Percentiles rank a stretch among this genome's conserved stretches.
phyloP scores from a whole-genome alignment of 1,140 invertebrate species.

The Bombus sibiricus region DNA sequence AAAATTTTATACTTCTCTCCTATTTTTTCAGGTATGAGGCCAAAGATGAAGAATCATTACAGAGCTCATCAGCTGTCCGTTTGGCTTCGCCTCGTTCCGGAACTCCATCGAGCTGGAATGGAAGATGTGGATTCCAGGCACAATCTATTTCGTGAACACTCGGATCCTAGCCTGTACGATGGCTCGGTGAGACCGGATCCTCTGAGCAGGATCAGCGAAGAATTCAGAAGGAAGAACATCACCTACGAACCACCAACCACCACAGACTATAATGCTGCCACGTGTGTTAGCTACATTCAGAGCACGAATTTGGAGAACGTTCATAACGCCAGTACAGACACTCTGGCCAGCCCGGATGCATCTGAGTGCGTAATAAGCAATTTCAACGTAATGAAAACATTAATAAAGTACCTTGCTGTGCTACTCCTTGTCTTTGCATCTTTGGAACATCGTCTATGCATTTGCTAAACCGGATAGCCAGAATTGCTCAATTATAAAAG shows the following conservation, averaged over 20 bases:
- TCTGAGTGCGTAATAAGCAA: conserved; percentile 82
- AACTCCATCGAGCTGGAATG: conserved; percentile 94
- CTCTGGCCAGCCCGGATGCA: conserved; percentile 89
- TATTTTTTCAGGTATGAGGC: conserved; percentile 89
- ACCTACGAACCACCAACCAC: conserved; percentile 84
- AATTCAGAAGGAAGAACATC: conserved; percentile 79
- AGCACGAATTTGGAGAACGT: conserved; percentile 83
- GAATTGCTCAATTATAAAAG: background rate
- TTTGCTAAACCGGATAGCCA: background rate
- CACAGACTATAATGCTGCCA: conserved; percentile 81
- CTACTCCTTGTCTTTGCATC: background rate
- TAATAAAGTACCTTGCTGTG: background rate
- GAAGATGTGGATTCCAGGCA: conserved; percentile 92
- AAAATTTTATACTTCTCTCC: background rate
- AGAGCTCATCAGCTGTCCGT: conserved; percentile 96
- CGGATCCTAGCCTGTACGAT: conserved; percentile 91
- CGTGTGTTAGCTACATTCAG: conserved; percentile 83
- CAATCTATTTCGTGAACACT: conserved; percentile 92
- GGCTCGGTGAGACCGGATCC: conserved; percentile 91
- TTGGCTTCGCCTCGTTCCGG: conserved; percentile 96
- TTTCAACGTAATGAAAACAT: background rate
- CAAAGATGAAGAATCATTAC: conserved; percentile 96
- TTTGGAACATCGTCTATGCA: background rate
- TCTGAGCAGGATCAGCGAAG: conserved; percentile 84
- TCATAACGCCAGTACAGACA: conserved; percentile 86